phyloP scores from a whole-genome alignment of 2,113 vertebrate genomes.

The Talpa occidentalis region DNA sequence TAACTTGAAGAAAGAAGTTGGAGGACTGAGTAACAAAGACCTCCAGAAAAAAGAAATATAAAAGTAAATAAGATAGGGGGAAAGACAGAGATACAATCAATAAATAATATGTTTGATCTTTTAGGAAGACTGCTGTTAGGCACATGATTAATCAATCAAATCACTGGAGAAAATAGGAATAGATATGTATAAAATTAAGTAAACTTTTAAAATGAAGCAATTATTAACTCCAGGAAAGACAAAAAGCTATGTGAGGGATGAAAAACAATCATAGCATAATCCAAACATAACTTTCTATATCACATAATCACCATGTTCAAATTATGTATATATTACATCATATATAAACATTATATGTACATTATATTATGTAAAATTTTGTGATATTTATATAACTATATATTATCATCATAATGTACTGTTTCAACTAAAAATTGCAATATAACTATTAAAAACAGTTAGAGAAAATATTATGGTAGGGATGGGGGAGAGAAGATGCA shows the following conservation, averaged over 20 bases:
- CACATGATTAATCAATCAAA: neutral
- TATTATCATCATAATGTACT: neutral
- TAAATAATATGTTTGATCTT: neutral
- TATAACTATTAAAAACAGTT: neutral
- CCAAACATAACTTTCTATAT: neutral
- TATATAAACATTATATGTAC: too few relatives aligned
- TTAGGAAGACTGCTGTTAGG: neutral
- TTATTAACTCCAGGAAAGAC: neutral
- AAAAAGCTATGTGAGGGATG: neutral
- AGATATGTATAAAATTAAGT: neutral
- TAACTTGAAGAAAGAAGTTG: neutral
- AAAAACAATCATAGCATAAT: neutral
- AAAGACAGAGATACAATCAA: neutral
- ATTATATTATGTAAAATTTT: too few relatives aligned
- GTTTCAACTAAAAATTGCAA: slow-evolving; percentile 6
- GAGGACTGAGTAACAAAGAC: neutral
- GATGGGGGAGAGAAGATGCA: neutral
- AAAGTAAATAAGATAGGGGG: neutral
- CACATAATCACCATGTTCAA: too few relatives aligned
- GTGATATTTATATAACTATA: neutral
- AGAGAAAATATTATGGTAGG: neutral
- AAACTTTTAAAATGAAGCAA: slow-evolving; percentile 3
- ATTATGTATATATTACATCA: too few relatives aligned
- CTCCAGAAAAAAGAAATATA: neutral
- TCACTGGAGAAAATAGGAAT: neutral